phyloP scores from a whole-genome alignment of 30 jellyfish, hydroid and myxozoan genomes.

The Chironex yamaguchii region DNA sequence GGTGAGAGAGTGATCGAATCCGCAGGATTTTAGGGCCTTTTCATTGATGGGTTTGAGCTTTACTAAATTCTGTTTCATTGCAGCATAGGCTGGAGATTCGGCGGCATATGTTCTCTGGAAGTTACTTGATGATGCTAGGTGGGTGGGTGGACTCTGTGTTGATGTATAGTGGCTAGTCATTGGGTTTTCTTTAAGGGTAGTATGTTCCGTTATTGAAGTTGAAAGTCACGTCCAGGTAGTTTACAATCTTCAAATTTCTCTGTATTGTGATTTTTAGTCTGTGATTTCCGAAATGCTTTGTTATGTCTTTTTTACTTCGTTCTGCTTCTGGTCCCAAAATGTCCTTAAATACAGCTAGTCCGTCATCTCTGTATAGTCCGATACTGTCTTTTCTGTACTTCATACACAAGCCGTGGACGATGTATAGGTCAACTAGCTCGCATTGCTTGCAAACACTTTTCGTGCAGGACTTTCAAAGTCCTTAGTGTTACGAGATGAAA shows the following conservation, averaged over 20 bases:
- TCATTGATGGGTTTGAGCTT: constrained; percentile 68
- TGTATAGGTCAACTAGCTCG: constrained; percentile 67
- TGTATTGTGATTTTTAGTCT: constrained; percentile 67
- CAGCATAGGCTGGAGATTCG: constrained; percentile 69
- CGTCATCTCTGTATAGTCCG: constrained; percentile 81
- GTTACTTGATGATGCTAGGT: constrained; percentile 46
- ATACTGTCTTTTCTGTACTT: constrained; percentile 39
- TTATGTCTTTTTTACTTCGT: constrained; percentile 41
- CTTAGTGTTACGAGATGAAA: too few relatives aligned
- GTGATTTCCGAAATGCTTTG: constrained; percentile 17
- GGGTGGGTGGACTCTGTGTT: constrained; percentile 74
- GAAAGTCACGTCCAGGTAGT: constrained; percentile 69
- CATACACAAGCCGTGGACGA: constrained; percentile 19
- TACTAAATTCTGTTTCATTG: constrained; percentile 65
- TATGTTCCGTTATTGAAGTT: constrained; percentile 44
- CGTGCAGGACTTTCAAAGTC: too few relatives aligned
- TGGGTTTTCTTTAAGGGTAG: constrained; percentile 65
- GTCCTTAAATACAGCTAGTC: constrained; percentile 54
- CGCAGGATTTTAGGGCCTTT: constrained; percentile 51
- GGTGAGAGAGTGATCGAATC: constrained; percentile 10
- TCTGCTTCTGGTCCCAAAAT: constrained; percentile 67
- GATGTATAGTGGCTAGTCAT: constrained; percentile 55
- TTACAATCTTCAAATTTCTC: constrained; percentile 55
- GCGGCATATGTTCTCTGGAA: constrained; percentile 21
- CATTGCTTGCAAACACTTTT: too few relatives aligned